These are phyloP conservation scores for Phrixothrix hirtus DNA, from an alignment of 2,888 invertebrate genomes.

Conservation along the genomic window DNA sequence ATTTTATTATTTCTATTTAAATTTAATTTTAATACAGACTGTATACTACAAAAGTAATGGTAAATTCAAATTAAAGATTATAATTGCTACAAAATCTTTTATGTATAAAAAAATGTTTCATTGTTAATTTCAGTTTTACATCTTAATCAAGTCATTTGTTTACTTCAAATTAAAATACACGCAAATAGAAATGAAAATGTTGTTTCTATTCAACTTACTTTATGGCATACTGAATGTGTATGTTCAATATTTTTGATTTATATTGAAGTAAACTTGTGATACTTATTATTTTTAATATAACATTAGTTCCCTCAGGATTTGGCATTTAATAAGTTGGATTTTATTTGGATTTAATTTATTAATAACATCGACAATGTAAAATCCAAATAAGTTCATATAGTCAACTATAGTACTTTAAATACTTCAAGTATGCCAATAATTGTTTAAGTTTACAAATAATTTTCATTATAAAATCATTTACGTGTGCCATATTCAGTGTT, in stretches of 20 bases:
- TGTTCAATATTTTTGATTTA: slow-evolving; percentile 51
- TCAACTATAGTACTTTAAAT: slow-evolving; percentile 24
- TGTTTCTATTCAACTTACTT: slow-evolving; percentile 18
- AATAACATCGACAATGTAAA: background rate
- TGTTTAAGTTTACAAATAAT: slow-evolving; percentile 29
- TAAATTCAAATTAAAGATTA: too few relatives aligned
- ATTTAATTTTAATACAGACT: too few relatives aligned
- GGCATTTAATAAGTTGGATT: slow-evolving; percentile 41
- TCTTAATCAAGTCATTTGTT: background rate
- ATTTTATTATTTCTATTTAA: too few relatives aligned
- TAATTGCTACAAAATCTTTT: too few relatives aligned
- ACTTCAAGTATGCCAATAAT: slow-evolving; percentile 21
- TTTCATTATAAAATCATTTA: slow-evolving; percentile 29
- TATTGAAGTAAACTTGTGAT: slow-evolving; percentile 56
- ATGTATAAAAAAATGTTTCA: too few relatives aligned
- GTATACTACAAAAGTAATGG: too few relatives aligned
- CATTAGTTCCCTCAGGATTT: slow-evolving; percentile 54
- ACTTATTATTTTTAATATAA: slow-evolving; percentile 55
- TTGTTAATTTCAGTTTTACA: too few relatives aligned
- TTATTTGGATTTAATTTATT: slow-evolving; percentile 31
- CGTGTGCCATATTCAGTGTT: slow-evolving; percentile 35
- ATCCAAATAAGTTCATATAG: slow-evolving; percentile 20
- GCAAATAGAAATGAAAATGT: slow-evolving; percentile 13
- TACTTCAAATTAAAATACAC: slow-evolving; percentile 2
- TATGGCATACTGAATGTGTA: too few relatives aligned